Percentiles rank a stretch among this genome's conserved stretches.
Conservation (phyloP, 2,113 vertebrate species). For the Sander vitreus region DNA sequence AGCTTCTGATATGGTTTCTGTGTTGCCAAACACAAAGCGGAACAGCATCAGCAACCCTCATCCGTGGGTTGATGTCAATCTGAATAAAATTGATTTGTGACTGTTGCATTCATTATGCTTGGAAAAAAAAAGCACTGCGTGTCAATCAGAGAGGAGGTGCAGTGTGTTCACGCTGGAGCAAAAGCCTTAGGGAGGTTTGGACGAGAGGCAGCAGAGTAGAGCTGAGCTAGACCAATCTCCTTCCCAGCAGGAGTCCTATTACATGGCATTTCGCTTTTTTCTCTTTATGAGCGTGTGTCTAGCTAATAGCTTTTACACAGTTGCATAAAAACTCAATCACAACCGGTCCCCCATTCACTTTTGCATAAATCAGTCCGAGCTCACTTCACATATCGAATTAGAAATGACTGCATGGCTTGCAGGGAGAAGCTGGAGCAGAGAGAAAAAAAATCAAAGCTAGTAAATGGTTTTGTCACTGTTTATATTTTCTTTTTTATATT, state of each 20-base stretch:
- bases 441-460: background rate
- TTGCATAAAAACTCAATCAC: conserved; percentile 53
- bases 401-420: conserved; percentile 23
- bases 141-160: conserved; percentile 16
- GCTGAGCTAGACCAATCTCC: conserved; percentile 59
- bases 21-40: too few species aligned
- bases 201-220: conserved; percentile 30
- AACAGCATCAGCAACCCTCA: conserved; percentile 4
- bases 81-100: conserved; percentile 50
- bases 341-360: conserved; percentile 19
- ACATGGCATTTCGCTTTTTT: conserved; percentile 45
- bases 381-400: conserved; percentile 25
- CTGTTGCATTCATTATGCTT: conserved; percentile 46
- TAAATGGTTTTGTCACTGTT: conserved; percentile 40
- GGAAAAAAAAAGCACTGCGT: background rate
- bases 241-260: conserved; percentile 50
- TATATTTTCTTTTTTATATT: too few species aligned
- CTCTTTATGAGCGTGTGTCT: conserved; percentile 16
- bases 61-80: conserved; percentile 39
- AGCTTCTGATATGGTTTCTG: too few species aligned
- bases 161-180: conserved; percentile 25
- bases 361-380: conserved; percentile 42
- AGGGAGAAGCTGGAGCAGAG: background rate
- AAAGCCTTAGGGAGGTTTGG: conserved; percentile 34
- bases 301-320: conserved; percentile 33